phyloP scores from a whole-genome alignment of 37 sponge, comb jelly and placozoan species.

The Oscarella lobularis region DNA sequence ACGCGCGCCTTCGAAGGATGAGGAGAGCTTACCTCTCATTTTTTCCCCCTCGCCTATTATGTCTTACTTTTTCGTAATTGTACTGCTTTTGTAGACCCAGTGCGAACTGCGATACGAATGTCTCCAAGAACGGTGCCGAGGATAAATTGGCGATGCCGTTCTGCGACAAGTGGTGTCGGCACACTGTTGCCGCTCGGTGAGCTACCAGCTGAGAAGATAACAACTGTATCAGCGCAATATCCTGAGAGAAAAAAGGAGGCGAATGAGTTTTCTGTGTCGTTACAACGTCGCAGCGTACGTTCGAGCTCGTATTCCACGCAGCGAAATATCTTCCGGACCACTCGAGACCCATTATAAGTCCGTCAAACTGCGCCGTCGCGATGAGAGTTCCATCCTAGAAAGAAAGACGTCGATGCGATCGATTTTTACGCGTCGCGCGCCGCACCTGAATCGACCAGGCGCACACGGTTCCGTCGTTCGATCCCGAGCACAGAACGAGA shows the following conservation, averaged over 20 bases:
- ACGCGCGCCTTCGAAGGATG: slow-evolving; percentile 35
- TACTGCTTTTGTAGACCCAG: slow-evolving; percentile 35
- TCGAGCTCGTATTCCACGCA: too few species aligned
- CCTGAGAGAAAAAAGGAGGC: not conserved
- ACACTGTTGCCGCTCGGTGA: not conserved
- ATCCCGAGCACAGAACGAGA: slow-evolving; percentile 38
- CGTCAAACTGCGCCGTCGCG: too few species aligned
- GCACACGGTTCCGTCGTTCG: slow-evolving; percentile 42
- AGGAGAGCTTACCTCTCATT: too few species aligned
- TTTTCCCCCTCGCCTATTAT: too few species aligned
- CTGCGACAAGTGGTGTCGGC: not conserved
- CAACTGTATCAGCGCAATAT: not conserved
- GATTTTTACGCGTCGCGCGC: too few species aligned
- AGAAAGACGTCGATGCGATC: too few species aligned
- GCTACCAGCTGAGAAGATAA: not conserved
- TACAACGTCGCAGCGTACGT: too few species aligned
- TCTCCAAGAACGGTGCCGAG: slow-evolving; percentile 42
- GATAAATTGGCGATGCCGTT: slow-evolving; percentile 12
- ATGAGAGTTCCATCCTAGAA: too few species aligned
- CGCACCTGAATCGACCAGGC: slow-evolving; percentile 46
- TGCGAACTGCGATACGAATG: slow-evolving; percentile 45
- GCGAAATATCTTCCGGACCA: too few species aligned
- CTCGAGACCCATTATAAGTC: too few species aligned
- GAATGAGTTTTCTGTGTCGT: too few species aligned
- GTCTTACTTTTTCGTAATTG: slow-evolving; percentile 48